Conservation (phyloP, 2,113 vertebrate species). For the Bagarius yarrelli region DNA sequence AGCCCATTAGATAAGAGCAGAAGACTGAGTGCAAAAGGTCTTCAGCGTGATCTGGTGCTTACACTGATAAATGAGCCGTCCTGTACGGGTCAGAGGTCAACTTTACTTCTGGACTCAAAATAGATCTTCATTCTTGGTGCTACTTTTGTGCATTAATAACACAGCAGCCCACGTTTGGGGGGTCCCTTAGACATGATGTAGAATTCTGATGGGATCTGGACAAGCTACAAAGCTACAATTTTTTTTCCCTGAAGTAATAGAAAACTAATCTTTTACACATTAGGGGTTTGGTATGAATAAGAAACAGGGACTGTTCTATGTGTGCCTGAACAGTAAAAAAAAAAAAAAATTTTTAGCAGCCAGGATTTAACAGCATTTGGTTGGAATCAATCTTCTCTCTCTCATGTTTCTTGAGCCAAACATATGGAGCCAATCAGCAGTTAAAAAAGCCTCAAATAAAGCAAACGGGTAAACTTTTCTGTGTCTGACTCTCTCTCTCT, state of each 20-base stretch:
- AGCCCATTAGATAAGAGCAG: slow-evolving; percentile 30
- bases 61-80: slow-evolving; percentile 39
- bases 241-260: not conserved
- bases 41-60: not conserved
- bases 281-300: slow-evolving; percentile 15
- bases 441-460: slow-evolving; percentile 15
- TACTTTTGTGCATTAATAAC: slow-evolving; percentile 20
- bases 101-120: slow-evolving; percentile 25
- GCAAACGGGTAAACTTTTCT: slow-evolving; percentile 12
- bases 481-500: not conserved
- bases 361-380: slow-evolving; percentile 34
- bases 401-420: slow-evolving; percentile 40
- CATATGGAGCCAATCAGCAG: slow-evolving; percentile 54
- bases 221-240: not conserved
- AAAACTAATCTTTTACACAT: slow-evolving; percentile 36
- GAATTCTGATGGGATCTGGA: not conserved
- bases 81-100: slow-evolving; percentile 28
- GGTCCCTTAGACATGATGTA: not conserved
- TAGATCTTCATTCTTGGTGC: slow-evolving; percentile 20
- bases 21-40: slow-evolving; percentile 1
- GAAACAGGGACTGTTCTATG: not conserved
- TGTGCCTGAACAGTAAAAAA: slow-evolving; percentile 4
- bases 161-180: not conserved
- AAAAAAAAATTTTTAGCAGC: slow-evolving; percentile 31
- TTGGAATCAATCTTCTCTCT: slow-evolving; percentile 43